Evolutionary conservation across 2,797 vertebrate species (phyloP).

Genomic region (Nannoperca australis): DNA sequence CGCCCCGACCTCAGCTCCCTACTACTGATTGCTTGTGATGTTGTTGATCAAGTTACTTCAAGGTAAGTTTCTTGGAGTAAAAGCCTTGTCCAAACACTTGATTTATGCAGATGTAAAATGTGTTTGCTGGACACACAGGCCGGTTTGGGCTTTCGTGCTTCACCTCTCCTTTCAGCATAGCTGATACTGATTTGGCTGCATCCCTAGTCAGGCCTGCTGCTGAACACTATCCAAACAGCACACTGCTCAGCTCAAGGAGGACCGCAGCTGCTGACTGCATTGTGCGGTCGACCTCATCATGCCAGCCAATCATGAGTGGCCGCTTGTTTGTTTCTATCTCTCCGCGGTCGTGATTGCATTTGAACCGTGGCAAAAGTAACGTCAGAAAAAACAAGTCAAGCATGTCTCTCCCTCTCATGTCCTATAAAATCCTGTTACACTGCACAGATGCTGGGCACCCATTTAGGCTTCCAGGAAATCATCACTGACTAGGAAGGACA

Average conservation of each 20-base stretch:
- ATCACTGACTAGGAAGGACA: slow-evolving; percentile 48
- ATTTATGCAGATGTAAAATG: slow-evolving; percentile 36
- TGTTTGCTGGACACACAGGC: background rate
- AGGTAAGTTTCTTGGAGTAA: background rate
- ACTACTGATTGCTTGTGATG: background rate
- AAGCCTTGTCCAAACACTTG: slow-evolving; percentile 5
- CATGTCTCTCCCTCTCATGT: slow-evolving; percentile 42
- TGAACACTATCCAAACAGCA: slow-evolving; percentile 38
- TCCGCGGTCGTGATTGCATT: slow-evolving; percentile 44
- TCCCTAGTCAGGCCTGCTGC: slow-evolving; percentile 23
- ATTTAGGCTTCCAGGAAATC: slow-evolving; percentile 66
- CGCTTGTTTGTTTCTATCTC: slow-evolving; percentile 67
- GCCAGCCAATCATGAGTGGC: slow-evolving; percentile 41
- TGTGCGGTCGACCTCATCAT: slow-evolving; percentile 48
- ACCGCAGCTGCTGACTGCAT: slow-evolving; percentile 59
- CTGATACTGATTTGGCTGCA: slow-evolving; percentile 33
- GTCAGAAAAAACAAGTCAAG: slow-evolving; percentile 47
- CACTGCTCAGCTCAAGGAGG: slow-evolving; percentile 28
- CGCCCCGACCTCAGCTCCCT: background rate
- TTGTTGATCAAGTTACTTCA: slow-evolving; percentile 11
- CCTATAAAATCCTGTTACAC: slow-evolving; percentile 43
- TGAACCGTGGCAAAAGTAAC: slow-evolving; percentile 41
- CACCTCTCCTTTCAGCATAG: slow-evolving; percentile 27
- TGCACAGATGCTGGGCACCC: slow-evolving; percentile 58
- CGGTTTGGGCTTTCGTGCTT: slow-evolving; percentile 32